These are phyloP conservation scores for Eulemur coronatus DNA, from an alignment of 2,797 vertebrate species.

Conservation along the genomic window DNA sequence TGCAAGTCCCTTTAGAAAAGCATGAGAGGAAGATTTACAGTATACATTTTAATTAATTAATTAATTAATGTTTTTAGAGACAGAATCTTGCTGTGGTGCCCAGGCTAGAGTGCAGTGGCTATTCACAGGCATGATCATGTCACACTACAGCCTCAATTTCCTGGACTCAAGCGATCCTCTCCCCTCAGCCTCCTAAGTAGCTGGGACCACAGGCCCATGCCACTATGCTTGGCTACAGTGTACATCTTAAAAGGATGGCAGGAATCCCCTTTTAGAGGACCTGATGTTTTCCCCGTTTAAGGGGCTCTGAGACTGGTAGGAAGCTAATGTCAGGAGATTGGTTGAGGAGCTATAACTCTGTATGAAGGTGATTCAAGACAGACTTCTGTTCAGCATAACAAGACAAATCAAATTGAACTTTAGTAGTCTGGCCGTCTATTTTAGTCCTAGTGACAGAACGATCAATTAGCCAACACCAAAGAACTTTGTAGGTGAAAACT, in stretches of 20 bases:
- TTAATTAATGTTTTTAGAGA: too few relatives aligned
- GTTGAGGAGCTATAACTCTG: not conserved
- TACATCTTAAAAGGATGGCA: not conserved
- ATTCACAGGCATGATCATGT: not conserved
- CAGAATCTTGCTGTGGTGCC: not conserved
- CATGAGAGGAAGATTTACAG: not conserved
- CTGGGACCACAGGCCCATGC: not conserved
- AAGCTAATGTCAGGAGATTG: not conserved
- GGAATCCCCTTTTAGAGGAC: not conserved
- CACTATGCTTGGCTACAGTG: not conserved
- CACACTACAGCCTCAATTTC: not conserved
- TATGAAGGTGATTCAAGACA: not conserved
- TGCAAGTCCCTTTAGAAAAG: not conserved
- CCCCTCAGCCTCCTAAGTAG: not conserved
- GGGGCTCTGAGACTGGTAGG: not conserved
- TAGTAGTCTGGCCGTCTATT: not conserved
- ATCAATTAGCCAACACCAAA: not conserved
- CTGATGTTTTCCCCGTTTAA: not conserved
- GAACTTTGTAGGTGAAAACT: not conserved
- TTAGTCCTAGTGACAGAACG: not conserved
- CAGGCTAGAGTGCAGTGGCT: not conserved
- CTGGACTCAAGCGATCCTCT: not conserved
- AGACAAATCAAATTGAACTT: not conserved
- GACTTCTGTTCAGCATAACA: not conserved
- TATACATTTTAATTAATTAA: not conserved